Percentiles rank a stretch among this genome's conserved stretches.
Evolutionary conservation across 1,140 invertebrate species (phyloP).

Genomic region (Calephelis nemesis): DNA sequence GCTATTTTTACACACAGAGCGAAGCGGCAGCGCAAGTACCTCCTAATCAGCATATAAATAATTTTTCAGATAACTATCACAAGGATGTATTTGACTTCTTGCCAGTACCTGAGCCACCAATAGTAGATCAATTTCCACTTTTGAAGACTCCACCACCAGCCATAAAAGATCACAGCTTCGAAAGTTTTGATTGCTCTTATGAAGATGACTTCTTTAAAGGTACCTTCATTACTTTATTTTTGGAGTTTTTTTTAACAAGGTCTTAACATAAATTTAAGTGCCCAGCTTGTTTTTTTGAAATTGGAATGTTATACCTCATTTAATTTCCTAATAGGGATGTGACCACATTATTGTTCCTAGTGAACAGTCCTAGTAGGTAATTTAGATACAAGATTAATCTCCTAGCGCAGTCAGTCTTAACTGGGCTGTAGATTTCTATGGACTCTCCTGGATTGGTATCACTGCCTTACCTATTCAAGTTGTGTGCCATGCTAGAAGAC

Average conservation of each 20-base stretch:
- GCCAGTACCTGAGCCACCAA: slow-evolving; percentile 39
- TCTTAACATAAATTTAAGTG: no score
- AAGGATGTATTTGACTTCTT: slow-evolving; percentile 56
- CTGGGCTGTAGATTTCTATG: no score
- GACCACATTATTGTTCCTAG: neutral
- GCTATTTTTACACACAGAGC: no score
- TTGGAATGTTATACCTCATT: neutral
- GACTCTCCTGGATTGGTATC: no score
- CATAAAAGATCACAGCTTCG: slow-evolving; percentile 38
- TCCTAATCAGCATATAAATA: no score
- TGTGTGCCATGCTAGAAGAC: no score
- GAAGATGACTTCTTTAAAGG: slow-evolving; percentile 69
- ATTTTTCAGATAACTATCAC: slow-evolving; percentile 54
- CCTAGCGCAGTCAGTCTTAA: no score
- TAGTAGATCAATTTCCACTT: slow-evolving; percentile 39
- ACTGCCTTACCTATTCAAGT: no score
- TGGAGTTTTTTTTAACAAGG: no score
- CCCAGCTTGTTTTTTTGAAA: no score
- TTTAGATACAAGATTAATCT: neutral
- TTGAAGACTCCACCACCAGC: slow-evolving; percentile 60
- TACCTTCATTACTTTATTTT: slow-evolving; percentile 21
- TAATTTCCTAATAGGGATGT: no score
- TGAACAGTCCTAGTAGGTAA: neutral
- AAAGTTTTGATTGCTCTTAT: slow-evolving; percentile 54
- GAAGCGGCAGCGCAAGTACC: no score